Conservation (phyloP, 2,888 invertebrate species). For the Macaria notata region DNA sequence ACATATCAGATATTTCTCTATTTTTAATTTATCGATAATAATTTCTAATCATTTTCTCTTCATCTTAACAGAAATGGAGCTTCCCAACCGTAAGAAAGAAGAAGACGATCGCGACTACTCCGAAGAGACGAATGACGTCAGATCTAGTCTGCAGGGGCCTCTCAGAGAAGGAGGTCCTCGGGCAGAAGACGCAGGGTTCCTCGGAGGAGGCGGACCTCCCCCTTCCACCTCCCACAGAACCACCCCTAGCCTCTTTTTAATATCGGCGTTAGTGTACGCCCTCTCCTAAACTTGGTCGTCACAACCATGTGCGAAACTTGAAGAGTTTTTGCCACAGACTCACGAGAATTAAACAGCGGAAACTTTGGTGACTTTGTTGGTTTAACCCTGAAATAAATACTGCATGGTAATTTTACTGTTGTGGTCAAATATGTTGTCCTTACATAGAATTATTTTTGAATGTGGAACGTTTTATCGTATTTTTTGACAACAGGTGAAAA, state of each 20-base stretch:
- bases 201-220: constrained; percentile 62
- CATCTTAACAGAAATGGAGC: constrained; percentile 83
- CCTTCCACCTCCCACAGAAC: constrained; percentile 44
- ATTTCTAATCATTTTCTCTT: too few species aligned
- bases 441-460: too few species aligned
- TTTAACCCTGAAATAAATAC: constrained; percentile 9
- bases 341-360: constrained; percentile 3
- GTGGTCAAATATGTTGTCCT: too few species aligned
- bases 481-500: too few species aligned
- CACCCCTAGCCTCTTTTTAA: constrained; percentile 61
- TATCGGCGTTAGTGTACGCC: constrained; percentile 60
- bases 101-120: constrained; percentile 70
- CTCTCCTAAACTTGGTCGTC: constrained; percentile 65
- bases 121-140: constrained; percentile 78
- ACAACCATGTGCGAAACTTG: constrained; percentile 58
- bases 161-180: constrained; percentile 83
- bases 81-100: constrained; percentile 78
- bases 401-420: too few species aligned
- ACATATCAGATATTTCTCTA: too few species aligned
- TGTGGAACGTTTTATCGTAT: too few species aligned
- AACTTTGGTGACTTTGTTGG: constrained; percentile 10
- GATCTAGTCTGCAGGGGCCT: constrained; percentile 85
- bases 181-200: constrained; percentile 70
- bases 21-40: too few species aligned
- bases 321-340: constrained; percentile 33